These are phyloP conservation scores for Theocolax elegans DNA, from an alignment of 1,140 invertebrate genomes.

Conservation along the genomic window DNA sequence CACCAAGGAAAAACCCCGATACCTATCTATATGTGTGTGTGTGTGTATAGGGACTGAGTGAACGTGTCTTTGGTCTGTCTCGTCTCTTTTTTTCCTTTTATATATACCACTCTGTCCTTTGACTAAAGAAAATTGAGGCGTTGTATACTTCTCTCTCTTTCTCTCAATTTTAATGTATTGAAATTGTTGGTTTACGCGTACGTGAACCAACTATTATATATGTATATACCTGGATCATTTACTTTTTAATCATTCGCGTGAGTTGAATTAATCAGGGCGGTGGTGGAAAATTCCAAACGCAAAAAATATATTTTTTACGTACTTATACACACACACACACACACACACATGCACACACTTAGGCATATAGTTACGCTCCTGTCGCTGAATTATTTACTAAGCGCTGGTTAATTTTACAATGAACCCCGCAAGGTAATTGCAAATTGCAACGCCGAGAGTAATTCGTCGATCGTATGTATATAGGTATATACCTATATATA, in stretches of 20 bases:
- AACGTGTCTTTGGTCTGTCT: neutral
- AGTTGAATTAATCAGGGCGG: constrained; percentile 37
- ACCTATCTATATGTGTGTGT: too few species aligned
- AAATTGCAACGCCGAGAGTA: too few species aligned
- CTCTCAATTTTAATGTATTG: constrained; percentile 13
- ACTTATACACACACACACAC: neutral
- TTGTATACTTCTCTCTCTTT: too few species aligned
- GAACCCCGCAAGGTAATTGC: too few species aligned
- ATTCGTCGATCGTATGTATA: too few species aligned
- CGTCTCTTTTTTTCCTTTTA: neutral
- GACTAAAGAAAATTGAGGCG: too few species aligned
- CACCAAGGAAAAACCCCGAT: neutral
- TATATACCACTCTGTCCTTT: too few species aligned
- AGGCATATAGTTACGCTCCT: too few species aligned
- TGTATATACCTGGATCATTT: constrained; percentile 8
- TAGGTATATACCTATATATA: too few species aligned
- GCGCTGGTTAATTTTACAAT: too few species aligned
- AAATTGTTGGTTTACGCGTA: constrained; percentile 15
- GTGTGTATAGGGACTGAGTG: neutral
- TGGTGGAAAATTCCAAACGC: constrained; percentile 23
- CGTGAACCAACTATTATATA: too few species aligned
- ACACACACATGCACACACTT: neutral
- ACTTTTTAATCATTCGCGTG: constrained; percentile 35
- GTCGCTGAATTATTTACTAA: too few species aligned
- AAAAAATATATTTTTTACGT: neutral